Conservation (phyloP, 2,888 invertebrate species). For the Leptarthrus brevirostris region DNA sequence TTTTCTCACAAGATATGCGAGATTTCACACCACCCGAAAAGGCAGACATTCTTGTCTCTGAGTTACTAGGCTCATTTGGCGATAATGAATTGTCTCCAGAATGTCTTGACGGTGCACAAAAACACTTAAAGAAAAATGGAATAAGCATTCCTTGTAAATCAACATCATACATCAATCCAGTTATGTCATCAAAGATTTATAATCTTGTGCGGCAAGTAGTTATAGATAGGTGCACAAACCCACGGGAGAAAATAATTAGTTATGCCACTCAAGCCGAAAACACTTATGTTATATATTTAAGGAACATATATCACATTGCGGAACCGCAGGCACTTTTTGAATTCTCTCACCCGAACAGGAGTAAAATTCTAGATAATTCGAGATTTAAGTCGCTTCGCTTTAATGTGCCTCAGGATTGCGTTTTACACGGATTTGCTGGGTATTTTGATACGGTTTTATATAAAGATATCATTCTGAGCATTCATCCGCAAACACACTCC, state of each 20-base stretch:
- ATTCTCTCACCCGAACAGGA: conserved; percentile 90
- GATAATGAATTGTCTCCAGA: conserved; percentile 99
- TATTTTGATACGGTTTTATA: conserved; percentile 93
- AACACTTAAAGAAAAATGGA: conserved; percentile 85
- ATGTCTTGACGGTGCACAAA: conserved; percentile 93
- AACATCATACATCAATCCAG: conserved; percentile 90
- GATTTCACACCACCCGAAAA: conserved; percentile 82
- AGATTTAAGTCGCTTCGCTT: conserved; percentile 79
- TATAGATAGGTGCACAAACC: conserved; percentile 60
- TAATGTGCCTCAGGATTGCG: conserved; percentile 77
- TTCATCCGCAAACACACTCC: conserved; percentile 89
- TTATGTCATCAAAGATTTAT: conserved; percentile 90
- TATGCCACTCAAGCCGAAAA: conserved; percentile 73
- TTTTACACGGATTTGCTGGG: conserved; percentile 94
- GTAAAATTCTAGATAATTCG: conserved; percentile 75
- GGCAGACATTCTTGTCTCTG: conserved; percentile 96
- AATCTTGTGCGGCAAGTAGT: conserved; percentile 73
- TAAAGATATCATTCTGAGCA: conserved; percentile 87
- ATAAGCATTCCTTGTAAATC: conserved; percentile 92
- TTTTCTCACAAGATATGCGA: conserved; percentile 89
- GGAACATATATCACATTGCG: conserved; percentile 65
- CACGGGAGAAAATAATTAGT: conserved; percentile 59
- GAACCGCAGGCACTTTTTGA: conserved; percentile 74
- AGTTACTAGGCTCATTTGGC: conserved; percentile 95
- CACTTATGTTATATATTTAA: conserved; percentile 88